Percentiles rank a stretch among this genome's conserved stretches.
phyloP scores from a whole-genome alignment of 2,888 invertebrate genomes.

The Xestia sexstrigata region DNA sequence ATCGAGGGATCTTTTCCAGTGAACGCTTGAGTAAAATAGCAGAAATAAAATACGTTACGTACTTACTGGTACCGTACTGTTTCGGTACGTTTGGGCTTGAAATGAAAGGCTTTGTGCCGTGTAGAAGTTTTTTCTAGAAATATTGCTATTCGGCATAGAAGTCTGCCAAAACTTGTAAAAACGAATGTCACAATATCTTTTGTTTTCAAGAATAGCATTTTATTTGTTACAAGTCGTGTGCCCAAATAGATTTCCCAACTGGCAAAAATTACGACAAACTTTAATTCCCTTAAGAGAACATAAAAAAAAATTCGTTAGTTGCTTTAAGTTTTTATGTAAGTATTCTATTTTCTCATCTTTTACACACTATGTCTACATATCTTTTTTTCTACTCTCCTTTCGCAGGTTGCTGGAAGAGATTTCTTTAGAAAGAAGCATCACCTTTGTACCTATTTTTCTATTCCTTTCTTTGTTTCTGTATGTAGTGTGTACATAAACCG shows the following conservation, averaged over 20 bases:
- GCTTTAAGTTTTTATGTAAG: too few species aligned
- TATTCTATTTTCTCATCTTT: too few species aligned
- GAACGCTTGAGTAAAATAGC: conserved; percentile 19
- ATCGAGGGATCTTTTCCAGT: neutral
- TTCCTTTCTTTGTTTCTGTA: too few species aligned
- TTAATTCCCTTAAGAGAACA: neutral
- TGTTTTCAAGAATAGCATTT: neutral
- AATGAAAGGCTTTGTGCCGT: neutral
- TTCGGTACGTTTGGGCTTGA: neutral
- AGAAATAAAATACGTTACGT: conserved; percentile 21
- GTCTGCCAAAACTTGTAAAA: neutral
- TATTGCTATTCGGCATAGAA: neutral
- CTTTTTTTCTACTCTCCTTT: too few species aligned
- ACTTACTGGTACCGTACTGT: neutral
- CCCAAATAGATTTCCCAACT: neutral
- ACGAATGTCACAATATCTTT: neutral
- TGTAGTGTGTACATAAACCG: too few species aligned
- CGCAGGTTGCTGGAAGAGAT: too few species aligned
- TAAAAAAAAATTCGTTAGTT: too few species aligned
- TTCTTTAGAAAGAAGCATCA: too few species aligned
- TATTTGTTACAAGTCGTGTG: neutral
- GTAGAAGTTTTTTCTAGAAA: neutral
- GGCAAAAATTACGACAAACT: neutral
- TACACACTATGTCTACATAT: too few species aligned
- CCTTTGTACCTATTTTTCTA: too few species aligned